These are phyloP conservation scores for Apamea monoglypha DNA, from an alignment of 2,888 invertebrate species.

Conservation along the genomic window DNA sequence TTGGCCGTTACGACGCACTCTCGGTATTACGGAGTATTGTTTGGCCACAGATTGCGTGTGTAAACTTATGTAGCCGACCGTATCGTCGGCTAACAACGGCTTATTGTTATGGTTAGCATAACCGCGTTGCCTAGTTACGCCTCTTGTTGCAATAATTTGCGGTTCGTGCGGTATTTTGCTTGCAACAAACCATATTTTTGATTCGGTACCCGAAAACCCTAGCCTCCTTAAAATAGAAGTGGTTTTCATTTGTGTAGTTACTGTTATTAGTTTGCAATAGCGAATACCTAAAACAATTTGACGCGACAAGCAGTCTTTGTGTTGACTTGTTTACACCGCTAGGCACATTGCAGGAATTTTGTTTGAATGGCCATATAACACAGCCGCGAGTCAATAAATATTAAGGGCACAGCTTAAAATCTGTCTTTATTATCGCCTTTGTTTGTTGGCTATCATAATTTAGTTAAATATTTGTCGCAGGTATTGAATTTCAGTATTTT, in stretches of 20 bases:
- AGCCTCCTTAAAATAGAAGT: slow-evolving; percentile 21
- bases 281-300: slow-evolving; percentile 70
- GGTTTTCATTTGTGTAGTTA: slow-evolving; percentile 26
- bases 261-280: slow-evolving; percentile 60
- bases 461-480: not conserved
- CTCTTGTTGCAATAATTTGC: slow-evolving; percentile 78
- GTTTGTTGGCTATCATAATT: slow-evolving; percentile 15
- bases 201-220: slow-evolving; percentile 32
- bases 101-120: slow-evolving; percentile 83
- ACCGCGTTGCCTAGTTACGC: slow-evolving; percentile 82
- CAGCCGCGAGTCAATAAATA: slow-evolving; percentile 53
- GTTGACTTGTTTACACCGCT: slow-evolving; percentile 74
- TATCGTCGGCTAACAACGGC: slow-evolving; percentile 73
- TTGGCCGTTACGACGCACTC: slow-evolving; percentile 56
- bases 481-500: slow-evolving; percentile 19
- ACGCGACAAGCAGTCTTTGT: slow-evolving; percentile 70
- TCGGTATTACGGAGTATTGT: slow-evolving; percentile 75
- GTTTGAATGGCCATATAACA: slow-evolving; percentile 61
- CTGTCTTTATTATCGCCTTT: slow-evolving; percentile 37
- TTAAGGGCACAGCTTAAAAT: slow-evolving; percentile 36
- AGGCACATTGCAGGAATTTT: slow-evolving; percentile 68
- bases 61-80: slow-evolving; percentile 70
- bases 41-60: slow-evolving; percentile 77
- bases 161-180: slow-evolving; percentile 72
- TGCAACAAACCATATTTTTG: slow-evolving; percentile 49